Conservation (phyloP, 2,888 invertebrate genomes). For the Aphodius granarius region DNA sequence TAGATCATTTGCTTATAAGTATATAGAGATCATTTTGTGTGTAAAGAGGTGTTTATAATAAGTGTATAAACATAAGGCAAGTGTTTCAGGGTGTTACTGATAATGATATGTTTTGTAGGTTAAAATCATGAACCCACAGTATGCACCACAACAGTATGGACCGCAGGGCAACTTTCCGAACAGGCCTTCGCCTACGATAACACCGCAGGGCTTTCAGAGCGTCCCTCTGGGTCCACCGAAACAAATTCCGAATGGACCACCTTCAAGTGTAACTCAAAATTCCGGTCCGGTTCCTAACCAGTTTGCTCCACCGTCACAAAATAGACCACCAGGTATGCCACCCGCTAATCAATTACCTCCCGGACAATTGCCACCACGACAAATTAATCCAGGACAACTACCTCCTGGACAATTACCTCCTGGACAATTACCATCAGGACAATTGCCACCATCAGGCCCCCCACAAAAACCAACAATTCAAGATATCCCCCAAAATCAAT, state of each 20-base stretch:
- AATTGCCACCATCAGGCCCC: not conserved
- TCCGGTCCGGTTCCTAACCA: slow-evolving; percentile 33
- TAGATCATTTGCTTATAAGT: not conserved
- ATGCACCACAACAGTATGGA: slow-evolving; percentile 50
- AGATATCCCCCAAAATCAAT: not conserved
- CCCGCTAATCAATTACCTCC: slow-evolving; percentile 37
- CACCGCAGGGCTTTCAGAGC: slow-evolving; percentile 51
- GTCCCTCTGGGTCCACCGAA: slow-evolving; percentile 41
- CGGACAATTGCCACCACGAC: slow-evolving; percentile 37
- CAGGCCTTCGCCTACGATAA: slow-evolving; percentile 57
- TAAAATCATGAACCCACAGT: slow-evolving; percentile 57
- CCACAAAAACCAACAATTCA: not conserved
- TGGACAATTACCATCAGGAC: slow-evolving; percentile 7
- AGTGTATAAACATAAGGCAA: not conserved
- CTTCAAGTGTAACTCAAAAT: slow-evolving; percentile 45
- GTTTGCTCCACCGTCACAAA: slow-evolving; percentile 23
- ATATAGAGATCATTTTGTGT: not conserved
- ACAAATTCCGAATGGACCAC: slow-evolving; percentile 46
- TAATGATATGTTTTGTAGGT: not conserved
- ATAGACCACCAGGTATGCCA: slow-evolving; percentile 24
- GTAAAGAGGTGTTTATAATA: not conserved
- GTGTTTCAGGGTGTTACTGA: not conserved
- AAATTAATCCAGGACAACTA: slow-evolving; percentile 23
- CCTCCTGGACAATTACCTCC: slow-evolving; percentile 29
- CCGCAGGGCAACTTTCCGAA: slow-evolving; percentile 37